phyloP scores from a whole-genome alignment of 2,888 invertebrate genomes.

The Brachylomia viminalis region DNA sequence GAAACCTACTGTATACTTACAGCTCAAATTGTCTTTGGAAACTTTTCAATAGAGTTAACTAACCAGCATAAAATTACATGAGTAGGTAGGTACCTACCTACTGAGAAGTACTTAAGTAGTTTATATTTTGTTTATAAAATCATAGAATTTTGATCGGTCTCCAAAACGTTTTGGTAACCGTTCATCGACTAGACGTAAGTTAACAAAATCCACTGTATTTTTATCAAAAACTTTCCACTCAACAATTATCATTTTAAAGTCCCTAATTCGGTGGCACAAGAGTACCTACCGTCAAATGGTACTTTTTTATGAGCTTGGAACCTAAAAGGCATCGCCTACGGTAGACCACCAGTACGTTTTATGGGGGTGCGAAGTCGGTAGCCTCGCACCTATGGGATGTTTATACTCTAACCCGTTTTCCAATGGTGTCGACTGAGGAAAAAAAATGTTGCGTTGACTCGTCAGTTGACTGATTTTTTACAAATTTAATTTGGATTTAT shows the following conservation, averaged over 20 bases:
- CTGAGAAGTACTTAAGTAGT: too few species aligned
- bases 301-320: constrained; percentile 56
- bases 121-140: neutral
- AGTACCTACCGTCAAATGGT: constrained; percentile 42
- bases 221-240: neutral
- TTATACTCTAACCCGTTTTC: constrained; percentile 50
- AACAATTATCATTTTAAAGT: constrained; percentile 12
- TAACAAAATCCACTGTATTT: neutral
- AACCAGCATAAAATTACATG: neutral
- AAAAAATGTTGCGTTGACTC: neutral
- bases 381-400: constrained; percentile 74
- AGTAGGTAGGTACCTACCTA: too few species aligned
- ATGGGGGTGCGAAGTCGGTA: constrained; percentile 80
- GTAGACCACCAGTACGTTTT: constrained; percentile 80
- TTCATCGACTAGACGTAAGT: neutral
- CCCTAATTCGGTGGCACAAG: constrained; percentile 34
- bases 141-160: neutral
- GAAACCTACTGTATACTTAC: neutral
- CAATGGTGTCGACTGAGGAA: constrained; percentile 41
- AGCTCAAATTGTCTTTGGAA: neutral
- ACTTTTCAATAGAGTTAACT: neutral
- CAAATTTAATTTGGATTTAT: neutral
- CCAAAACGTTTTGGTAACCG: neutral
- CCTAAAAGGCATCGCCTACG: constrained; percentile 45
- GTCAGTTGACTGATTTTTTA: neutral